Base-by-base conservation (phyloP, 2,888 invertebrate species). In the Eilema griseolum region DNA sequence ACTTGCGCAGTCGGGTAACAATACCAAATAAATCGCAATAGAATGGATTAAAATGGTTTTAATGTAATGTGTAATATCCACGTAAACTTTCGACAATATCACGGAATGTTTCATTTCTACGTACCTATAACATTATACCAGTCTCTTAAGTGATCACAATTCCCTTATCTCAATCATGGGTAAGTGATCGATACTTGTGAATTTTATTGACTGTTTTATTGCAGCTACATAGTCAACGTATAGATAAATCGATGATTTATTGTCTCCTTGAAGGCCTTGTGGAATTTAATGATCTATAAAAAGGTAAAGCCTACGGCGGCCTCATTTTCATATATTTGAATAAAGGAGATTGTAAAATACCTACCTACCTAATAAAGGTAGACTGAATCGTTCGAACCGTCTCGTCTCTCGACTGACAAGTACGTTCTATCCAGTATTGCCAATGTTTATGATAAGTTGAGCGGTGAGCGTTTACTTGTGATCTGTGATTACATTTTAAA, bases 261-360 rank as follows among this genome's bases (percentile, higher is more conserved):
- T 81, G 82, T 86, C 86, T 84, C 83, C 83, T 82, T 76, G 76
- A 82, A 85, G 76, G 76, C 79, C 77, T 84, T 85, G 81, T 87
- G 83, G 81, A 84, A 82, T 87, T 89, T 88, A 84, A 88, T 88
- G 83, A 79, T 77, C 79, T 83, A 87, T 89, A 88, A 89, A 89
- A 87, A 82, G 80, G 81, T 80, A 77, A 81, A 76, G 75, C 75
- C 71, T 78, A 67, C 67, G 71, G 66, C 70, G 69, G 67, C 69
- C 72, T 75, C 60, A 75, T 79, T 73, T 72, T 74, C 75, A 74
- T 74, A 57, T 66, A 71, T 68, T 73, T 77, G 67, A 52, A 10
- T 28, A 20, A 12, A 37, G 56, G 16, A 28, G 24, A 60, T 69
- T 69, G 31, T 69, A 23, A 66, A 66, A 33, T 56, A 3, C 3